phyloP scores from a whole-genome alignment of 1,140 invertebrate genomes.

The Solenopsis fugax region DNA sequence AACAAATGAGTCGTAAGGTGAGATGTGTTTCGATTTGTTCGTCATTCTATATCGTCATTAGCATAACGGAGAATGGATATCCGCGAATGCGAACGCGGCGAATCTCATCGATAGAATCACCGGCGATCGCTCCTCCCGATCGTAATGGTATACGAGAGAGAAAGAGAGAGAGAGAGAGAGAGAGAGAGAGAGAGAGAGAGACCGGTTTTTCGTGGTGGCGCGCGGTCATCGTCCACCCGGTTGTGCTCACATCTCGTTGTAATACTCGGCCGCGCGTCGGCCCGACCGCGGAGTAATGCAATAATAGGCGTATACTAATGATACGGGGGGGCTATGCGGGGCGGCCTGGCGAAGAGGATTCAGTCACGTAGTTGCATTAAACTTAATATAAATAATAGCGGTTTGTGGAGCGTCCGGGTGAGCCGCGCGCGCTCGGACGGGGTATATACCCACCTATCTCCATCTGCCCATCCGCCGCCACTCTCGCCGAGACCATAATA shows the following conservation, averaged over 20 bases:
- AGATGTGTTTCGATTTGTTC: background rate
- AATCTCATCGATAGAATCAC: constrained; percentile 31
- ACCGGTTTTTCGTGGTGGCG: constrained; percentile 65
- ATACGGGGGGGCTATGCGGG: constrained; percentile 82
- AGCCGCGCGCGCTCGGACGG: constrained; percentile 61
- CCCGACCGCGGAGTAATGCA: constrained; percentile 82
- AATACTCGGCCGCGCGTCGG: constrained; percentile 71
- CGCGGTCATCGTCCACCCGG: constrained; percentile 74
- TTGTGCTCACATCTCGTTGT: constrained; percentile 72
- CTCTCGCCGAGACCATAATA: constrained; percentile 82
- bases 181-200: background rate
- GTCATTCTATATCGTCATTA: constrained; percentile 52
- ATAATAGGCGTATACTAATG: constrained; percentile 87
- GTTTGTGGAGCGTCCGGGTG: constrained; percentile 85
- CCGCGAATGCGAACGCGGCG: constrained; percentile 20
- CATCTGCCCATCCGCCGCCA: constrained; percentile 79
- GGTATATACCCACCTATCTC: constrained; percentile 84
- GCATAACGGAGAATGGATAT: constrained; percentile 20
- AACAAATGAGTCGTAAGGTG: too few species aligned
- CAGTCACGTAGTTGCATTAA: constrained; percentile 87
- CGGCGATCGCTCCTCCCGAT: constrained; percentile 24
- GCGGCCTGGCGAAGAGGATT: constrained; percentile 78
- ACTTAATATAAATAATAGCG: constrained; percentile 88
- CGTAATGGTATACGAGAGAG: constrained; percentile 30
- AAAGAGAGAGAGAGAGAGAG: background rate